Evolutionary conservation across 2,888 invertebrate species (phyloP), one percentile per base, ranked within the genome.

Genomic region (Apotomis capreana): DNA sequence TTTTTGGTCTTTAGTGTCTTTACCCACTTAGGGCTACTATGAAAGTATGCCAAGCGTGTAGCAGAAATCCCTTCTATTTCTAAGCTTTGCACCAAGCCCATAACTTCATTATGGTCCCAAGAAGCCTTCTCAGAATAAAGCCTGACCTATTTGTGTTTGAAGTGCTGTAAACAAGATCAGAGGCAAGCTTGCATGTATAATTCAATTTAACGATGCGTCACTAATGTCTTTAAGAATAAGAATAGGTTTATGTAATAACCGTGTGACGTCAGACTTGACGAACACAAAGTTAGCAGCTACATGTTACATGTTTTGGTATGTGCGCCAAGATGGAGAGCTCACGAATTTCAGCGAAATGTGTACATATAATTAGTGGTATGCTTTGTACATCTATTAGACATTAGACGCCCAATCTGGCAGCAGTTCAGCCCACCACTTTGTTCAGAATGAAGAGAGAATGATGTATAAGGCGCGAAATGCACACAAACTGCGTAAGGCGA

Each of bases 91-190:
- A 40, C 52, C 63, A 54, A 62, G n/a, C 62, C 12, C 54, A 64
- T 64, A 64, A 64, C 15, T 26, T 49, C 37, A 52, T 70, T 58
- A 58, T 15, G 13, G 44, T n/a, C 9, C 55, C 65, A 55, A 60
- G 70, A 67, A 59, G 46, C 67, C 61, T 46, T 36, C 8, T 6
- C 49, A 44, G 59, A 70, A 15, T 63, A 69, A 12, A 36, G 5
- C 15, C 10, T 65, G 64, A 54, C 65, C 60, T 65, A 70, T 70
- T 55, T 67, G 44, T 3, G 40, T 40, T 40, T 12, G 15, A 15
- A 13, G 60, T 55, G 58, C 52, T 5, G 54, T 59, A 71, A 71
- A 71, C 61, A 71, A 67, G 70, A 71, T 71, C 70, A 71, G 26
- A 6, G 44, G 59, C 57, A 63, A 59, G 64, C 70, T 55, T 55